phyloP scores from a whole-genome alignment of 2,113 vertebrate species.

The Corvus hawaiiensis region DNA sequence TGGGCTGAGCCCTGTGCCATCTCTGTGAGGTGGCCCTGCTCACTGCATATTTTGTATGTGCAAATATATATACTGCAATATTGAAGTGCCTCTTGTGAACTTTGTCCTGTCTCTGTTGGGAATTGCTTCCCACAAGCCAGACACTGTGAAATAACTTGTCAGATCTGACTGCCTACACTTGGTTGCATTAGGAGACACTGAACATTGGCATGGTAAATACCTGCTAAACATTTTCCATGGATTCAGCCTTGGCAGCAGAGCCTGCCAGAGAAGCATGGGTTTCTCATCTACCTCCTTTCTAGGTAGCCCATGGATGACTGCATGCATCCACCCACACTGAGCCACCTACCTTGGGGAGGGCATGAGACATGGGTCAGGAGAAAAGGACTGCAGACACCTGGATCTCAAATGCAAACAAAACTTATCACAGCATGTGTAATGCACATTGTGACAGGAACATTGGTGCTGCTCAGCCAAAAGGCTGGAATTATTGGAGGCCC shows the following conservation, averaged over 20 bases:
- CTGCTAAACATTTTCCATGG: fast-evolving
- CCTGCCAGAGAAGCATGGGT: fast-evolving
- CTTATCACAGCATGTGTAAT: not conserved
- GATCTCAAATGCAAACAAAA: not conserved
- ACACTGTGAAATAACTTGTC: not conserved
- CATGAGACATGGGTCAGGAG: not conserved
- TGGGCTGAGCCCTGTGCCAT: not conserved
- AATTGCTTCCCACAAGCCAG: not conserved
- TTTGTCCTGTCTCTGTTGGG: not conserved
- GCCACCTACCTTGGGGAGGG: not conserved
- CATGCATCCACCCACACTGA: fast-evolving
- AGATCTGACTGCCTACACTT: not conserved
- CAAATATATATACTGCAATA: not conserved
- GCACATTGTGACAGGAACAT: fast-evolving
- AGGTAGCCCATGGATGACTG: not conserved
- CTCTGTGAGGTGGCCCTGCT: not conserved
- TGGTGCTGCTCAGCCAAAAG: not conserved
- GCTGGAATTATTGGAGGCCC: not conserved
- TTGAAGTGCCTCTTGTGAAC: not conserved
- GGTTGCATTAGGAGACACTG: not conserved
- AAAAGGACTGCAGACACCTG: not conserved
- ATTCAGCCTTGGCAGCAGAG: not conserved
- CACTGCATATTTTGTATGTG: too few relatives aligned
- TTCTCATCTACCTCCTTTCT: not conserved
- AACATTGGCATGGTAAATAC: not conserved